Evolutionary conservation across 2,888 invertebrate genomes (phyloP), one percentile per base, ranked within the genome.

Genomic region (Dinocampus coccinellae): DNA sequence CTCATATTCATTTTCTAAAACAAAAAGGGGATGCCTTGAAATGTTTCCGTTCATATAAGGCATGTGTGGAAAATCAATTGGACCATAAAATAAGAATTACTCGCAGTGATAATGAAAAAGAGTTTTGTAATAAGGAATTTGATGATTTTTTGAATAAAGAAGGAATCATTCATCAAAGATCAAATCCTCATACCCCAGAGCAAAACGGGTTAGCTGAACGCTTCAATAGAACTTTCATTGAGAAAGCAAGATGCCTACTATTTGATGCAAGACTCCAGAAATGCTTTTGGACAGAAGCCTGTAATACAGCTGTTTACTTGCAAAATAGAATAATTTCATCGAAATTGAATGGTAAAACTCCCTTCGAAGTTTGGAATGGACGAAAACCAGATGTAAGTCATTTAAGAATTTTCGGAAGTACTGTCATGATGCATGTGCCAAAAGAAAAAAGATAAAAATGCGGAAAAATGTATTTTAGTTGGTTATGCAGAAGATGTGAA

Each of bases 191-290:
- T 66, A 81, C 80, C 9, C 81, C 82, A 1, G 65, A 83, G 68
- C 79, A 80, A 57, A 81, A 81, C 66, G 81, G 81, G 33, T 77
- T 81, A 0, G 80, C 80, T 13, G 81, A 81, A 63, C 36, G 80
- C 22, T 70, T 80, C 73, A 82, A 82, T 26, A 53, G 80, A 7
- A 79, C 77, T 10, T 75, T 88, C 47, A 82, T 83, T 7, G 85
- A 87, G 77, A 86, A 82, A 73, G 83, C 84, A 61, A 80, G 85
- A 55, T 69, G 83, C 42, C 79, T 85, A 78, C 9, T 88, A 65
- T 72, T 75, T 65, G 76, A 81, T 57, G 80, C 83, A 6, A 75
- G 81, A 29, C 67, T 85, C 13, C 70, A 75, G 26, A 85, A 86
- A 77, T 7, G 3, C 2, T 83, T 87, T 65, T 87, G 85, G 86